A percentile compares a stretch with the other conserved stretches of the same genome.
Evolutionary conservation across 2,797 vertebrate species (phyloP).

Genomic region (Myotis pilosus): DNA sequence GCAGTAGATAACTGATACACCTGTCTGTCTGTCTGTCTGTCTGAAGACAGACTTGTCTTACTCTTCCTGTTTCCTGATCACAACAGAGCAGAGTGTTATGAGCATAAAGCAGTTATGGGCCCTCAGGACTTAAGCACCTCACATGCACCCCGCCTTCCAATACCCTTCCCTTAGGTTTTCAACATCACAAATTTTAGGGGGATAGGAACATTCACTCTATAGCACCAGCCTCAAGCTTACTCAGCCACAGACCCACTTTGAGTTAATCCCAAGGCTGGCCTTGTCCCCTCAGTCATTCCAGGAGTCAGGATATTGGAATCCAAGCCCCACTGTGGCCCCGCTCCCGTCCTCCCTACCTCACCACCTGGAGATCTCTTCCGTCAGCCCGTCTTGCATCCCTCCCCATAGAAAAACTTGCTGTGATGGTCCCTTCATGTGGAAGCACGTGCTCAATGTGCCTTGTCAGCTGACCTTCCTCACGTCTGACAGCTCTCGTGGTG

Average conservation of each 20-base stretch:
- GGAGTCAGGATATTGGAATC: background rate
- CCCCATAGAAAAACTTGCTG: background rate
- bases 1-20: background rate
- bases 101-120: no score
- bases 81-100: background rate
- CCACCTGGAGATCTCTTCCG: no score
- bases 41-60: background rate
- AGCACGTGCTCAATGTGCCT: fast-evolving
- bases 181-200: background rate
- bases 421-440: background rate
- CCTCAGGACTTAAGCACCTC: background rate
- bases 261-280: background rate
- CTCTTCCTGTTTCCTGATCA: background rate
- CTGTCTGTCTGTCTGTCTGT: background rate
- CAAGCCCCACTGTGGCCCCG: background rate
- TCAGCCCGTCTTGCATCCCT: no score
- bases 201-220: background rate
- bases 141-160: background rate
- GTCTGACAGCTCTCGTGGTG: fast-evolving
- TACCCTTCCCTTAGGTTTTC: background rate
- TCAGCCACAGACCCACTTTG: background rate
- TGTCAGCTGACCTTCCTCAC: background rate
- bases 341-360: no score
- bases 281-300: background rate
- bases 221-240: no score